Conservation (phyloP, 2,797 vertebrate genomes). For the Anabas testudineus region DNA sequence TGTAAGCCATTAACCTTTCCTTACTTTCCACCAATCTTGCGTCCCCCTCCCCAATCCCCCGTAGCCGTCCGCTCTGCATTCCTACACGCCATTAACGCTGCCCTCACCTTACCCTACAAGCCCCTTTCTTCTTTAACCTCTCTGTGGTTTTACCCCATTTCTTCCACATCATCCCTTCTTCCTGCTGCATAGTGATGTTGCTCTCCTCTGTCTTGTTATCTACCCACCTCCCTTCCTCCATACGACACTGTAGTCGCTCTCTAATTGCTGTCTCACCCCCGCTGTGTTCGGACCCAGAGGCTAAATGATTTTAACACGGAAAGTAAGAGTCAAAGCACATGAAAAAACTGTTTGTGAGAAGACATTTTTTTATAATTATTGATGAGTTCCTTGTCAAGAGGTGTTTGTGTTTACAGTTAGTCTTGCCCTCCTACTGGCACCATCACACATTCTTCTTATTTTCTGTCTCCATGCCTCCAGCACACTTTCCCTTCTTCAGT, state of each 20-base stretch:
- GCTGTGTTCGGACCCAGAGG: conserved; percentile 78
- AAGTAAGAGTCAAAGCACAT: conserved; percentile 51
- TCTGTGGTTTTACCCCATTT: conserved; percentile 16
- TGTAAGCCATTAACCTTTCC: conserved; percentile 77
- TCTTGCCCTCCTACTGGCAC: conserved; percentile 47
- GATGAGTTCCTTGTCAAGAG: conserved; percentile 71
- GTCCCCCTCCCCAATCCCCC: fast-evolving
- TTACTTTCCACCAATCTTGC: conserved; percentile 37
- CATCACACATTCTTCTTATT: conserved; percentile 30
- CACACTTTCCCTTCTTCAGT: conserved; percentile 27
- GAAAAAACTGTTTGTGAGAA: conserved; percentile 64
- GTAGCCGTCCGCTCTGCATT: conserved; percentile 21
- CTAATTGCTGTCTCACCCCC: conserved; percentile 82
- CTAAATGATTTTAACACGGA: conserved; percentile 81
- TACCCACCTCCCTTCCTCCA: conserved; percentile 31
- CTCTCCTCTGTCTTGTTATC: conserved; percentile 61
- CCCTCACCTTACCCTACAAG: conserved; percentile 10
- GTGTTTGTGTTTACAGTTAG: conserved; percentile 64
- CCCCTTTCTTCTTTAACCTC: conserved; percentile 19
- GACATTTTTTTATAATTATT: conserved; percentile 71
- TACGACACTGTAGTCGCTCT: conserved; percentile 64
- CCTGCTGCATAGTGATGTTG: conserved; percentile 44
- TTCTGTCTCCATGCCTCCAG: conserved; percentile 5
- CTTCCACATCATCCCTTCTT: conserved; percentile 25
- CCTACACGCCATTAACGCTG: conserved; percentile 45